phyloP scores from a whole-genome alignment of 2,888 invertebrate species.

The Notocelia uddmanniana region DNA sequence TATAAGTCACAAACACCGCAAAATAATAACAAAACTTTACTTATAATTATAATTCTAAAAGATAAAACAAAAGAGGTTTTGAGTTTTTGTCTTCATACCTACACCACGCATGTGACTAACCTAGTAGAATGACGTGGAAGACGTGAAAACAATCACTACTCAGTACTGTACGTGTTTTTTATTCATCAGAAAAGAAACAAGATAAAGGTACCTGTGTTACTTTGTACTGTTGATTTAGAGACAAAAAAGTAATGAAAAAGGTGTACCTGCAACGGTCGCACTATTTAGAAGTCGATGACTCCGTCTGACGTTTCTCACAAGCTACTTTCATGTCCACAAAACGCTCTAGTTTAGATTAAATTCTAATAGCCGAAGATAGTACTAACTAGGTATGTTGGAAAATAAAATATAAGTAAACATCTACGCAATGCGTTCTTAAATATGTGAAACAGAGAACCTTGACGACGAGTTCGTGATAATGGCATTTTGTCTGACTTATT shows the following conservation, averaged over 20 bases:
- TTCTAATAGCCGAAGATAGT: background rate
- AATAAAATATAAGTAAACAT: background rate
- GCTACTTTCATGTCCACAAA: constrained; percentile 29
- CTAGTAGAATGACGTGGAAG: constrained; percentile 13
- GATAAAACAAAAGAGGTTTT: constrained; percentile 17
- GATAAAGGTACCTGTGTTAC: constrained; percentile 12
- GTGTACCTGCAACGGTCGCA: constrained; percentile 59
- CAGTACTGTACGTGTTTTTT: constrained; percentile 13
- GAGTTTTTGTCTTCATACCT: constrained; percentile 7
- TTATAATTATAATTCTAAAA: background rate
- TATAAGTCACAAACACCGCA: background rate
- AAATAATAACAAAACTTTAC: constrained; percentile 6
- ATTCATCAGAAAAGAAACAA: constrained; percentile 14
- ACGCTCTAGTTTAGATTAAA: background rate
- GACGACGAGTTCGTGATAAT: background rate
- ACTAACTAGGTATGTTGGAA: background rate
- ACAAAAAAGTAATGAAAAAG: constrained; percentile 52
- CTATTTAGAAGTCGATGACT: constrained; percentile 70
- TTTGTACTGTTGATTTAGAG: constrained; percentile 50
- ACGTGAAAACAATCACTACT: background rate
- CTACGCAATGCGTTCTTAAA: background rate
- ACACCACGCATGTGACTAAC: constrained; percentile 21
- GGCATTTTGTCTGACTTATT: background rate
- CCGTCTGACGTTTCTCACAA: constrained; percentile 46
- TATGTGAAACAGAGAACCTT: background rate